Base-by-base conservation (phyloP, 2,113 vertebrate species). In the Crypturellus undulatus region DNA sequence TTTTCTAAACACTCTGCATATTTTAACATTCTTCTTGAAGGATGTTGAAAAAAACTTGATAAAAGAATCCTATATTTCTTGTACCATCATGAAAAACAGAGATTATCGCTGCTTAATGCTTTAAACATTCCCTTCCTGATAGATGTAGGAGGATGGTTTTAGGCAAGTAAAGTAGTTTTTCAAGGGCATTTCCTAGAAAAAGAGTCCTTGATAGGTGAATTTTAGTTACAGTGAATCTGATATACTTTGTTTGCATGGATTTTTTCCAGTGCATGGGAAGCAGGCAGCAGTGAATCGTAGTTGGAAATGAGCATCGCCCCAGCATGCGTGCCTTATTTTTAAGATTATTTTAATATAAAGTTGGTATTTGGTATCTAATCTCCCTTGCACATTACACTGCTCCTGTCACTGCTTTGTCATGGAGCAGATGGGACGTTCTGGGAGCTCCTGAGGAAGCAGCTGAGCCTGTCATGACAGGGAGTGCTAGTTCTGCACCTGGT, bases 211-310 rank as follows among this genome's bases (percentile, higher is more conserved):
- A 49, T 8, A 68, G 6, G 40, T 3, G 1, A 34, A 64, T 80
- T 83, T 86, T 21, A 86, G 59, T 47, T 43, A 28, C 10, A 38
- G 54, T 58, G 16, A 58, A 58, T 32, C 28, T 32, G 54, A 58
- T 18, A 32, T 18, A 2, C 54, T 86, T 72, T 30, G 30, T 64
- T 43, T 30, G 14, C 6, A 36, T 12, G 20, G 17, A 34, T 59
- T 47, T 68, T 54, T 51, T 25, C 17, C 1, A 32, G 4, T 40
- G 62, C 30, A 59, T 4, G 9, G 19, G 6, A 63, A 90, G 51
- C 18, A 80, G 21, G 20, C 38, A 51, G 28, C 30, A 47, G 60
- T 0, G 0, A 60, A 56, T 3, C 6, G 2, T 3, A 12, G 59
- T 25, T 19, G 26, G 19, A 36, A 87, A 71, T 16, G 28, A 56